phyloP scores from a whole-genome alignment of 1,140 invertebrate genomes.

The Geopemphigus sp. region DNA sequence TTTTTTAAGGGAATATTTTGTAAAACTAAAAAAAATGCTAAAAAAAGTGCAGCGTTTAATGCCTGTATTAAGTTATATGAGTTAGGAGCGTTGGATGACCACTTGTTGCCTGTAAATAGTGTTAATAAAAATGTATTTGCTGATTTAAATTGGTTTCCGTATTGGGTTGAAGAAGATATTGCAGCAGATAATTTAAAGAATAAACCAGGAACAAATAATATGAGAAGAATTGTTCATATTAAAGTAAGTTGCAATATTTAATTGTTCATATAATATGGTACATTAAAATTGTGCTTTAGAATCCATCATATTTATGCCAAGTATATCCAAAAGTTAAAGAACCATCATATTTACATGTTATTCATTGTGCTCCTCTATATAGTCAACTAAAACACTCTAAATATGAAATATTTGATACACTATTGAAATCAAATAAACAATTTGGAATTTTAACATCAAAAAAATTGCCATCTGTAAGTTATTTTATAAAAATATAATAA shows the following conservation, averaged over 20 bases:
- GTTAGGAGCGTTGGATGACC: slow-evolving; percentile 73
- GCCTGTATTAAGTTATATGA: slow-evolving; percentile 71
- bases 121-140: slow-evolving; percentile 47
- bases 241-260: slow-evolving; percentile 57
- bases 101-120: slow-evolving; percentile 68
- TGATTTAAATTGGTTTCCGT: slow-evolving; percentile 56
- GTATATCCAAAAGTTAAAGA: slow-evolving; percentile 40
- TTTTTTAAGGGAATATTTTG: slow-evolving; percentile 63
- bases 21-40: slow-evolving; percentile 65
- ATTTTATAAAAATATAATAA: not conserved
- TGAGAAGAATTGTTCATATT: slow-evolving; percentile 71
- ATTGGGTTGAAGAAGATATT: slow-evolving; percentile 59
- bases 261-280: slow-evolving; percentile 4
- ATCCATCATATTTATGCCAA: slow-evolving; percentile 11
- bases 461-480: slow-evolving; percentile 38
- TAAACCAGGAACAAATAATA: slow-evolving; percentile 68
- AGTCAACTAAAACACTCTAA: slow-evolving; percentile 32
- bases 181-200: slow-evolving; percentile 53
- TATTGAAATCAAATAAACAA: slow-evolving; percentile 27
- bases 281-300: slow-evolving; percentile 33
- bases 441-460: slow-evolving; percentile 48
- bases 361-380: slow-evolving; percentile 53
- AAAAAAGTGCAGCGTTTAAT: slow-evolving; percentile 76
- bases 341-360: slow-evolving; percentile 54
- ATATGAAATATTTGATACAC: slow-evolving; percentile 26